Base-by-base conservation (phyloP, 2,797 vertebrate species). In the Glyptemys insculpta region DNA sequence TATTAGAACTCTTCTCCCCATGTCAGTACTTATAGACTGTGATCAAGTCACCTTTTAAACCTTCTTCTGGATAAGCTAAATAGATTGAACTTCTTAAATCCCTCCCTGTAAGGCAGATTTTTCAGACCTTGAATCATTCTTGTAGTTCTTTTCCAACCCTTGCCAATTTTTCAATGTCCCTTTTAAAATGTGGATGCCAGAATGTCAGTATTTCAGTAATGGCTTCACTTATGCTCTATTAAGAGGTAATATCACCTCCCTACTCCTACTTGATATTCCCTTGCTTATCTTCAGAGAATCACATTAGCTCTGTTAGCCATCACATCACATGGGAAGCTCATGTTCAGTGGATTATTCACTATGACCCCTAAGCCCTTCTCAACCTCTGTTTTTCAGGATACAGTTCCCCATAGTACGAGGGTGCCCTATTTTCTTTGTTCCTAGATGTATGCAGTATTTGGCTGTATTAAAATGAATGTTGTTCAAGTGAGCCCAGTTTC, bases 351-450 rank as follows among this genome's bases (percentile, higher is more conserved):
- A 81, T 86, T n/a, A 83, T 14, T 23, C 25, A 68, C 8, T 25
- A 29, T 4, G 2, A 83, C 81, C 68, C 84, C 57, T 52, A 53
- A 11, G 2, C 89, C 89, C 57, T 85, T 86, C 54, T 86, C 79
- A 92, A 84, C 53, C 4, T 27, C 62, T 82, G n/a, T 96, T 95
- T 96, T 95, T 92, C 87, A 90, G 94, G 95, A 95, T 92, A 87
- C 0, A 0, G 52, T 23, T 65, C 68, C 78, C 37, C n/a, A 23
- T 41, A 37, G 23, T 72, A 72, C 5, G 3, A 6, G 72, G 49
- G 15, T 82, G 94, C 96, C 92, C 92, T 85, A 92, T 56, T 86
- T 96, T 93, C 80, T 59, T 85, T 44, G 34, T 90, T 27, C 84
- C 0, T 0, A 56, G 47, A 65, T 49, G 52, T 50, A 49, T 0